A percentile compares a stretch with the other conserved stretches of the same genome.
Conservation (phyloP, 1,140 invertebrate species). For the Bombus consobrinus region DNA sequence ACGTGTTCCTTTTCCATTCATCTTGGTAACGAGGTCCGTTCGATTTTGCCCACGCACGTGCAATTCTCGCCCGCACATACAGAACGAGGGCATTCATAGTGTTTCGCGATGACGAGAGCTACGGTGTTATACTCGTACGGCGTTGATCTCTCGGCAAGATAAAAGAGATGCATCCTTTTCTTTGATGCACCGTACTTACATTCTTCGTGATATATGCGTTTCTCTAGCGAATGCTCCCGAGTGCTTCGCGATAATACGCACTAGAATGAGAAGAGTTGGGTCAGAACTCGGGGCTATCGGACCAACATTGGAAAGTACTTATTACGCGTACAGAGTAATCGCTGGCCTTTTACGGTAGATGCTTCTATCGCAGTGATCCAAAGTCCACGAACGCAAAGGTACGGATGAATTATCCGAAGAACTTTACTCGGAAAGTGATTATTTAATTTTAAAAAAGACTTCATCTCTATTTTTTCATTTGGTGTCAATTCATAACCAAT, state of each 20-base stretch:
- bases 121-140: constrained; percentile 44
- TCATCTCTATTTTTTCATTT: no score
- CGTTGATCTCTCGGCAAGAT: constrained; percentile 62
- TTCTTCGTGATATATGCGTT: constrained; percentile 60
- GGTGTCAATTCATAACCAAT: no score
- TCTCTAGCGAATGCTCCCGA: constrained; percentile 42
- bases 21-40: not conserved
- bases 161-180: constrained; percentile 66
- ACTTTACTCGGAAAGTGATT: no score
- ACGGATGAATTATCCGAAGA: no score
- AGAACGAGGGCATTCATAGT: not conserved
- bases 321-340: constrained; percentile 52
- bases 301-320: constrained; percentile 56
- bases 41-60: constrained; percentile 27
- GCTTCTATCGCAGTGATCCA: no score
- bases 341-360: no score
- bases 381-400: no score
- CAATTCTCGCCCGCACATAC: not conserved
- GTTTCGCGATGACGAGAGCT: constrained; percentile 48
- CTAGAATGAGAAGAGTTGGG: constrained; percentile 29
- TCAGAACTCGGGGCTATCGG: constrained; percentile 52
- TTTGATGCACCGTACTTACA: constrained; percentile 32
- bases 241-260: constrained; percentile 53
- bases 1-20: not conserved
- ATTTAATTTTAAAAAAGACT: no score